Base-by-base conservation (phyloP, 2,113 vertebrate species). In the Sceloporus tristichus region DNA sequence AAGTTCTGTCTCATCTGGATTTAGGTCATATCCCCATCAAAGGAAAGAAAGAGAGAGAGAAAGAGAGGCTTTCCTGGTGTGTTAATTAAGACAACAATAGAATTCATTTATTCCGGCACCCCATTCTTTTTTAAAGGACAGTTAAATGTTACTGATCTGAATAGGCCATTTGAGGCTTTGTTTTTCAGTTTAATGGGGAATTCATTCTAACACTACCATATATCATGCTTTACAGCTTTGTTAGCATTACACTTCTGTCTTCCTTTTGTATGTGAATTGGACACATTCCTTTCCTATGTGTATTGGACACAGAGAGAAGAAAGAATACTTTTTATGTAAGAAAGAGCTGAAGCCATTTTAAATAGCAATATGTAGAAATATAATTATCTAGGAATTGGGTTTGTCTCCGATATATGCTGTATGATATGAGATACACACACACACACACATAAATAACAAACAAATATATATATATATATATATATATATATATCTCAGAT, bases 71-170 rank as follows among this genome's bases (percentile, higher is more conserved):
- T 86, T 76, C 27, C 70, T 54, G 83, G 19, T 86, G 62, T 94
- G 25, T 88, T 91, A 91, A 73, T 88, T 83, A 91, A 53, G 74
- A 84, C 27, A 89, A 88, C 29, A 92, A 71, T 83, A 86, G 38
- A 92, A 87, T 53, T 78, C 79, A 90, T 66, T 91, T 85, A 87
- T 21, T 23, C 66, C 88, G 83, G 78, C 9, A 86, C 16, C 84
- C 86, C 78, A 66, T 87, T 88, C 29, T 90, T 94, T 91, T 81
- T 84, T 90, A 86, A 92, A 89, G 82, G 66, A 85, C 74, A 82
- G 29, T 66, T 81, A 82, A 92, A 91, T 90, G 90, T 90, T 92
- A 82, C 27, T 40, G 75, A 75, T 88, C 81, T 73, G 85, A 86
- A 90, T 65, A 14, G 85, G 42, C 40, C 83, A 66, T 84, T 89